phyloP scores from a whole-genome alignment of 2,113 vertebrate genomes.

The Cyrtonyx montezumae region DNA sequence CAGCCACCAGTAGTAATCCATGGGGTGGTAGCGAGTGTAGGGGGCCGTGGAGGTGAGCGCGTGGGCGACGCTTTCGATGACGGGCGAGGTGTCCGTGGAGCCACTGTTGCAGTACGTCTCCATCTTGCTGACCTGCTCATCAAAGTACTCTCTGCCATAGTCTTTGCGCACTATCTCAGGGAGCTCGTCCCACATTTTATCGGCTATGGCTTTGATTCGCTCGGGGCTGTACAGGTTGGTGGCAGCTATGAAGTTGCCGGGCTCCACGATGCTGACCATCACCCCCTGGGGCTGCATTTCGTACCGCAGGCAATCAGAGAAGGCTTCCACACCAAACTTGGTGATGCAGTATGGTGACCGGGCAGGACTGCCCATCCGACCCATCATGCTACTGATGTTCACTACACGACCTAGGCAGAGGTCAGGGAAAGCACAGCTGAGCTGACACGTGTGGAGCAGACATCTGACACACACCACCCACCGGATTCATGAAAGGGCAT shows the following conservation, averaged over 20 bases:
- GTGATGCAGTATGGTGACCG: constrained; percentile 83
- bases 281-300: constrained; percentile 82
- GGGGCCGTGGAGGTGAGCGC: constrained; percentile 74
- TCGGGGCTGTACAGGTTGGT: constrained; percentile 81
- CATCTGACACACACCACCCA: neutral
- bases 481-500: rapidly evolving
- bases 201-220: constrained; percentile 78
- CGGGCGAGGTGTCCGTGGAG: constrained; percentile 71
- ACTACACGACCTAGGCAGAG: constrained; percentile 72
- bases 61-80: constrained; percentile 75
- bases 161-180: constrained; percentile 79
- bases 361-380: constrained; percentile 79
- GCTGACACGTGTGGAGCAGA: neutral
- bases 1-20: constrained; percentile 88
- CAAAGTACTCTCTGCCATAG: constrained; percentile 81
- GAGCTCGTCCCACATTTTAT: constrained; percentile 82
- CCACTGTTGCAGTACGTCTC: constrained; percentile 77
- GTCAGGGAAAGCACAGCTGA: neutral
- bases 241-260: constrained; percentile 82
- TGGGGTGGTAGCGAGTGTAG: constrained; percentile 83
- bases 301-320: constrained; percentile 83
- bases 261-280: constrained; percentile 83
- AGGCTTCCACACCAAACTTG: constrained; percentile 83
- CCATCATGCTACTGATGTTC: constrained; percentile 85
- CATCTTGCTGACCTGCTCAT: constrained; percentile 80